These are phyloP conservation scores for Mus pahari DNA, from an alignment of 2,113 vertebrate species.

Conservation along the genomic window DNA sequence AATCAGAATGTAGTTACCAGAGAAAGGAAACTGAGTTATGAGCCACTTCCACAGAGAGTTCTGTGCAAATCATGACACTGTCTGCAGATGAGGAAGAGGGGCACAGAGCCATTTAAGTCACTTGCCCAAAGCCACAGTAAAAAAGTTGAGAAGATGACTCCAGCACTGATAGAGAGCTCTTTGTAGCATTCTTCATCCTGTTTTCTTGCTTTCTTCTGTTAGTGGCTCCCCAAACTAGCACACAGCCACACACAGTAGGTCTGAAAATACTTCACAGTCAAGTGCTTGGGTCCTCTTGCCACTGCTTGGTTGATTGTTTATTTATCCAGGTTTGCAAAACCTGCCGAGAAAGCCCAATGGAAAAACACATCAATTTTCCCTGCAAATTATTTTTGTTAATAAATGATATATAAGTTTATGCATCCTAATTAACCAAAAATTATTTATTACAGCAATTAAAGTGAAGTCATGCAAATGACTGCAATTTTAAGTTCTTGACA, in stretches of 20 bases:
- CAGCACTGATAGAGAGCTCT: neutral
- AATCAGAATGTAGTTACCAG: neutral
- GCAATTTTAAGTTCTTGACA: constrained; percentile 64
- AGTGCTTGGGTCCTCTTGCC: accelerated
- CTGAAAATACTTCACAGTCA: neutral
- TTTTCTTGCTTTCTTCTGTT: neutral
- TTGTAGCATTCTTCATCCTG: accelerated
- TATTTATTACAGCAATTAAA: constrained; percentile 77
- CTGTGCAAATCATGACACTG: neutral
- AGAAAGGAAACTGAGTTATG: neutral
- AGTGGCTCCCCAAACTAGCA: accelerated
- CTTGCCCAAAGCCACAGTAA: neutral
- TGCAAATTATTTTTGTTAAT: constrained; percentile 70
- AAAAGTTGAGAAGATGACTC: neutral
- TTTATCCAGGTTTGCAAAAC: constrained; percentile 6
- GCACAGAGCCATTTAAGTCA: neutral
- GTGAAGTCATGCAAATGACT: constrained; percentile 60
- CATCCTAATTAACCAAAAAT: constrained; percentile 71
- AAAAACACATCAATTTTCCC: constrained; percentile 41
- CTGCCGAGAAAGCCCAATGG: neutral
- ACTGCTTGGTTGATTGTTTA: neutral
- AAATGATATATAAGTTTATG: constrained; percentile 68
- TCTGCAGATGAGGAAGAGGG: neutral
- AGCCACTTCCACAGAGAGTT: neutral
- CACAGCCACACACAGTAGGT: neutral